Conservation (phyloP, 2,797 vertebrate genomes). For the Karalla daura region DNA sequence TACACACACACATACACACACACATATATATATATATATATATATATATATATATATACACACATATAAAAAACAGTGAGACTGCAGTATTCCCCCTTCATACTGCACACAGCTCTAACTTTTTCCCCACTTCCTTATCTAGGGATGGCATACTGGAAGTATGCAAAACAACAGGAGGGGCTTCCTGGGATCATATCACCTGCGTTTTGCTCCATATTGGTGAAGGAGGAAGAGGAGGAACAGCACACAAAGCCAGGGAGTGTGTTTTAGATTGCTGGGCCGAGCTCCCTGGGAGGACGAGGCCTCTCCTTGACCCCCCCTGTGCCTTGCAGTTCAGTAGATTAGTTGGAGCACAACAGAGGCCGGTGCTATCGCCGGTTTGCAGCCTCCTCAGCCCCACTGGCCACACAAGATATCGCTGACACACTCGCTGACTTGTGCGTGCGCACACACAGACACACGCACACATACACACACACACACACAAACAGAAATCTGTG, state of each 20-base stretch:
- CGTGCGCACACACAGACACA: constrained; percentile 18
- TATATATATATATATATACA: too few relatives aligned
- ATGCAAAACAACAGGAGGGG: constrained; percentile 26
- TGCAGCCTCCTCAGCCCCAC: constrained; percentile 68
- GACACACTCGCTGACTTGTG: too few relatives aligned
- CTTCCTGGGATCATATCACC: constrained; percentile 52
- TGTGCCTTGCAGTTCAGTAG: constrained; percentile 72
- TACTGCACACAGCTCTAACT: constrained; percentile 11
- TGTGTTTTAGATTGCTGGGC: constrained; percentile 52
- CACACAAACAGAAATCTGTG: constrained; percentile 22
- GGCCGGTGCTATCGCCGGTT: constrained; percentile 66
- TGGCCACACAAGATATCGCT: constrained; percentile 67
- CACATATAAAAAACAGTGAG: not conserved
- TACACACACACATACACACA: too few relatives aligned
- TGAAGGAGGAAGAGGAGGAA: constrained; percentile 28
- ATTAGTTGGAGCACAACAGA: constrained; percentile 75
- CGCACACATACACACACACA: constrained; percentile 10
- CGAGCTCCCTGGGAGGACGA: constrained; percentile 55
- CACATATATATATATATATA: too few relatives aligned
- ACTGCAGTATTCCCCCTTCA: not conserved
- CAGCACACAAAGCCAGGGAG: constrained; percentile 32
- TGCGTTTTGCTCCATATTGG: constrained; percentile 49
- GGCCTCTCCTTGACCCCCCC: constrained; percentile 78
- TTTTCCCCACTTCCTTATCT: constrained; percentile 25
- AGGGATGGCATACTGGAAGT: not conserved